Conservation (phyloP, 1,140 invertebrate species). For the Drosophila sp. region DNA sequence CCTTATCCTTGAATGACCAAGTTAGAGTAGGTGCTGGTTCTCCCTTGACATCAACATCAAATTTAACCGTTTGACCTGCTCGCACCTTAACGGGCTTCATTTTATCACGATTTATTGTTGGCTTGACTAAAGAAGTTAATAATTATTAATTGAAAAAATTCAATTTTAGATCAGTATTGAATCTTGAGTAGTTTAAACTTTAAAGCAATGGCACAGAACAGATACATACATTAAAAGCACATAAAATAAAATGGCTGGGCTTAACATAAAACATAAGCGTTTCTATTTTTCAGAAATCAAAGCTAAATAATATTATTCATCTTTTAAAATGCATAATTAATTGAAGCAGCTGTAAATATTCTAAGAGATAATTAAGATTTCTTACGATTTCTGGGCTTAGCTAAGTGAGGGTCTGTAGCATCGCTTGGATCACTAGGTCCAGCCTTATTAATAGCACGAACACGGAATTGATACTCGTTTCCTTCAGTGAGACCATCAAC, state of each 20-base stretch:
- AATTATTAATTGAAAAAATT: constrained; percentile 10
- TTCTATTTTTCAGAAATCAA: constrained; percentile 2
- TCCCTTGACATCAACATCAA: constrained; percentile 97
- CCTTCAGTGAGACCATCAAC: constrained; percentile 96
- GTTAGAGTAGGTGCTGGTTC: constrained; percentile 96
- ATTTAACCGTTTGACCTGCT: constrained; percentile 95
- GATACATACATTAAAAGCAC: constrained; percentile 15
- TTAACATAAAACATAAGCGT: constrained; percentile 51
- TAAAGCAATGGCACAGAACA: background rate
- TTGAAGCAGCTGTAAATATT: background rate
- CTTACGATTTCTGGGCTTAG: constrained; percentile 96
- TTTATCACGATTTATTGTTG: constrained; percentile 96
- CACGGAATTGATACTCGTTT: constrained; percentile 96
- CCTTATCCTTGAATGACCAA: constrained; percentile 90
- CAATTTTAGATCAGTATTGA: background rate
- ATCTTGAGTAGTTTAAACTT: background rate
- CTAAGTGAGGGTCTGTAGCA: constrained; percentile 93
- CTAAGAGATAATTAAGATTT: constrained; percentile 21
- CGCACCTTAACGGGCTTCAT: constrained; percentile 94
- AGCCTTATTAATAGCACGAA: constrained; percentile 96
- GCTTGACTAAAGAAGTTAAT: constrained; percentile 89
- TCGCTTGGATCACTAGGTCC: constrained; percentile 96
- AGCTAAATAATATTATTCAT: constrained; percentile 13
- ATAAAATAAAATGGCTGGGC: constrained; percentile 47
- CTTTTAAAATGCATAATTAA: background rate